Percentiles rank a stretch among this genome's conserved stretches.
Evolutionary conservation across 2,113 vertebrate genomes (phyloP).

Genomic region (Barbus barbus): DNA sequence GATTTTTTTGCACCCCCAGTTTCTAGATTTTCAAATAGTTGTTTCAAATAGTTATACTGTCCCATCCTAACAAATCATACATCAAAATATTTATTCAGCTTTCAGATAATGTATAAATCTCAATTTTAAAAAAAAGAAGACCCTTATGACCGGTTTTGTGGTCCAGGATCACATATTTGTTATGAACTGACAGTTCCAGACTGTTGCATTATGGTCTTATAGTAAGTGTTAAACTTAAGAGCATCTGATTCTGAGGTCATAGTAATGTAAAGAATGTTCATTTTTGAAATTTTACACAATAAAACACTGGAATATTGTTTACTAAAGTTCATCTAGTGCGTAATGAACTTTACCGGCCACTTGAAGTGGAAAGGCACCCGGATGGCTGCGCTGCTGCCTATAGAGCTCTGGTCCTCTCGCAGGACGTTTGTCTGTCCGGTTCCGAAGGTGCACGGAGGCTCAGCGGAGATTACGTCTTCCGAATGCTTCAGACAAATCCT

Average conservation of each 20-base stretch:
- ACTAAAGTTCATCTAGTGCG: not conserved
- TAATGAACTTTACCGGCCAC: slow-evolving; percentile 73
- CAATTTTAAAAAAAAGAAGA: too few relatives aligned
- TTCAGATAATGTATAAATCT: too few relatives aligned
- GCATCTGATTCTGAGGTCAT: not conserved
- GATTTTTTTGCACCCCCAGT: too few relatives aligned
- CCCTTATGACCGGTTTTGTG: too few relatives aligned
- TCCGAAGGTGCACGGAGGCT: slow-evolving; percentile 76
- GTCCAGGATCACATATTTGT: too few relatives aligned
- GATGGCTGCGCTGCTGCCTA: slow-evolving; percentile 64
- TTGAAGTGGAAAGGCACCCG: slow-evolving; percentile 75
- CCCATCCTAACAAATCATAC: too few relatives aligned
- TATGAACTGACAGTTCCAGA: not conserved
- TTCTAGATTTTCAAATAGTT: too few relatives aligned
- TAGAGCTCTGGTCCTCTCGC: slow-evolving; percentile 56
- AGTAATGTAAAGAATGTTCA: not conserved
- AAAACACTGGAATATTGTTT: not conserved
- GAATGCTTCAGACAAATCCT: slow-evolving; percentile 77
- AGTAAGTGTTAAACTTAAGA: not conserved
- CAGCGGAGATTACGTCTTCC: slow-evolving; percentile 67
- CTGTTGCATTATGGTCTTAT: not conserved
- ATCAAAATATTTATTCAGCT: too few relatives aligned
- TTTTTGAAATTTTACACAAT: not conserved
- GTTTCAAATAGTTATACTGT: too few relatives aligned
- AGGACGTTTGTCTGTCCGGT: slow-evolving; percentile 68